Conservation (phyloP, 2,113 vertebrate species). For the Pungitius pungitius region DNA sequence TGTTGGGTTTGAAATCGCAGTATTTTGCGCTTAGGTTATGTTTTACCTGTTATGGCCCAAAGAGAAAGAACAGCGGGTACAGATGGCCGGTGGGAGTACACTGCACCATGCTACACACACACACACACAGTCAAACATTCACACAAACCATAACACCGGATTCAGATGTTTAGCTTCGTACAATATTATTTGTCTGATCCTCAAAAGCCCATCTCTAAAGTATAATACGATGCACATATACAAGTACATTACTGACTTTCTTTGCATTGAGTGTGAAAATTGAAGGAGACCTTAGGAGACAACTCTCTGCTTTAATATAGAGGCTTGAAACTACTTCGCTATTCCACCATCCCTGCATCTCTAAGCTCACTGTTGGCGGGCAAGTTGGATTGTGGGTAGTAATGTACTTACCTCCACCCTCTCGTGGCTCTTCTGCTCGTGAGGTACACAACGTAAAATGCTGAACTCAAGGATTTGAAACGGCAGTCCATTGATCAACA, state of each 20-base stretch:
- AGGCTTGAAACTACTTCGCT: neutral
- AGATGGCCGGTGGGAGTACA: slow-evolving; percentile 70
- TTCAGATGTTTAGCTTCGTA: slow-evolving; percentile 7
- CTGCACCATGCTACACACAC: slow-evolving; percentile 38
- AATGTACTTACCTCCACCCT: too few relatives aligned
- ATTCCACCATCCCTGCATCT: neutral
- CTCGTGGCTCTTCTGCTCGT: too few relatives aligned
- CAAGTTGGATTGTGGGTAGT: neutral
- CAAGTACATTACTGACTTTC: neutral
- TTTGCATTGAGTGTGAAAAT: neutral
- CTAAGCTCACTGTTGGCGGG: neutral
- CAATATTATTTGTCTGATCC: slow-evolving; percentile 1
- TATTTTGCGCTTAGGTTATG: too few relatives aligned
- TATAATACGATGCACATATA: slow-evolving; percentile 21
- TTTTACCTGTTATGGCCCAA: slow-evolving; percentile 44
- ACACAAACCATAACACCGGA: slow-evolving; percentile 26
- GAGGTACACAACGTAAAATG: too few relatives aligned
- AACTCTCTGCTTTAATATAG: neutral
- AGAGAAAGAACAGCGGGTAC: slow-evolving; percentile 58
- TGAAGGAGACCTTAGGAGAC: neutral
- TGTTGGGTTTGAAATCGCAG: too few relatives aligned
- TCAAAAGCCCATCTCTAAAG: slow-evolving; percentile 10
- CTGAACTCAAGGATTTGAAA: too few relatives aligned
- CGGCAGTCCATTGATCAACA: too few relatives aligned
- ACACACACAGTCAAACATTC: slow-evolving; percentile 11